These are phyloP conservation scores for Lordiphosa clarofinis DNA, from an alignment of 1,140 invertebrate genomes.

Conservation along the genomic window DNA sequence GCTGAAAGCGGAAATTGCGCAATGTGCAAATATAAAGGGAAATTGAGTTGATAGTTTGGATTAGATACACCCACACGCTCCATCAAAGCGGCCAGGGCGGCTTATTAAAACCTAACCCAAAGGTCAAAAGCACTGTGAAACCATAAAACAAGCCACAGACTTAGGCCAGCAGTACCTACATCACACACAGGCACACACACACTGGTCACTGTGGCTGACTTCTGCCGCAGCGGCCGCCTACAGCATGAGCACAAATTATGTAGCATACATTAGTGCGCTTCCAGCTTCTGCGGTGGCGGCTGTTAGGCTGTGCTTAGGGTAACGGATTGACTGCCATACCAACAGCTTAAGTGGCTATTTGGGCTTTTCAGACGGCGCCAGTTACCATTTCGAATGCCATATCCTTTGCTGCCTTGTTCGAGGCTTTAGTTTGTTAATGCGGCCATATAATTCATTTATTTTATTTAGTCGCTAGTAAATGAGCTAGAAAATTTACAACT, in stretches of 20 bases:
- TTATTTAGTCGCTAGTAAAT: constrained; percentile 67
- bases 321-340: constrained; percentile 73
- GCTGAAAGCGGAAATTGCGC: constrained; percentile 66
- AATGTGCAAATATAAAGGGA: constrained; percentile 65
- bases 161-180: constrained; percentile 36
- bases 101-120: constrained; percentile 72
- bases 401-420: constrained; percentile 19
- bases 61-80: constrained; percentile 2
- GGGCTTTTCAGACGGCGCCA: constrained; percentile 49
- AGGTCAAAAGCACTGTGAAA: constrained; percentile 74
- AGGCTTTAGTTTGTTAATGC: constrained; percentile 52
- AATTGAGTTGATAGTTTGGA: constrained; percentile 52
- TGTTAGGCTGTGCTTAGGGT: constrained; percentile 45
- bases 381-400: constrained; percentile 45
- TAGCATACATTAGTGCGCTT: constrained; percentile 63
- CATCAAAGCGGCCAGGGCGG: constrained; percentile 15
- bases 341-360: constrained; percentile 73
- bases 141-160: constrained; percentile 76
- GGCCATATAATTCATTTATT: constrained; percentile 61
- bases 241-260: constrained; percentile 62
- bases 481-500: constrained; percentile 67
- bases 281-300: constrained; percentile 2
- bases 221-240: constrained; percentile 8
- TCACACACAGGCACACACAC: constrained; percentile 21
- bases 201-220: constrained; percentile 47